Conservation (phyloP, 2,113 vertebrate genomes). For the Cochlearius cochlearius region DNA sequence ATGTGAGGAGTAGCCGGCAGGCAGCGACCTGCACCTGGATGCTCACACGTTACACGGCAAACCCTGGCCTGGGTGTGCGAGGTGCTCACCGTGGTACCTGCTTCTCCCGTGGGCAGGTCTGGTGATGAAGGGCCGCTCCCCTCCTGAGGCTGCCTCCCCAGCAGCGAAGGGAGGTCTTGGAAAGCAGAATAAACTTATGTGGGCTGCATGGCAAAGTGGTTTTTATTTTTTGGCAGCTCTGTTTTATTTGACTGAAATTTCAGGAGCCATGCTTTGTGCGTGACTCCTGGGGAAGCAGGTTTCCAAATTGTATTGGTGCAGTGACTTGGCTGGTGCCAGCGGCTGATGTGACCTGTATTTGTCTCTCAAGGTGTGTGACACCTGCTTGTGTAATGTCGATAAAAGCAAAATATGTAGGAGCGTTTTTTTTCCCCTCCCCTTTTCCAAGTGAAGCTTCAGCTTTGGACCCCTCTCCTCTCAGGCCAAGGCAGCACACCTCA, state of each 20-base stretch:
- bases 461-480: background rate
- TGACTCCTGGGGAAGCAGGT: background rate
- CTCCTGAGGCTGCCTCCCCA: background rate
- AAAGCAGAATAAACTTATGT: background rate
- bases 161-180: background rate
- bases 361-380: background rate
- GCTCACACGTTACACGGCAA: rapidly evolving
- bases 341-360: background rate
- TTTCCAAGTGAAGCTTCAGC: background rate
- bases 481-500: background rate
- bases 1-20: background rate
- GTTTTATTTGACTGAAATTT: background rate
- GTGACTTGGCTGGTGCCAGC: background rate
- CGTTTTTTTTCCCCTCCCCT: background rate
- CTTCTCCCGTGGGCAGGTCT: background rate
- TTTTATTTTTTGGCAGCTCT: background rate
- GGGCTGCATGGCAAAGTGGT: background rate
- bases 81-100: rapidly evolving
- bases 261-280: rapidly evolving
- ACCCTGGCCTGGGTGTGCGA: background rate
- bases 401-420: background rate
- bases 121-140: background rate
- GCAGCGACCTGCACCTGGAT: background rate
- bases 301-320: background rate
- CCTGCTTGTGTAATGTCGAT: background rate